Base-by-base conservation (phyloP, 2,113 vertebrate species). In the Promerops cafer region DNA sequence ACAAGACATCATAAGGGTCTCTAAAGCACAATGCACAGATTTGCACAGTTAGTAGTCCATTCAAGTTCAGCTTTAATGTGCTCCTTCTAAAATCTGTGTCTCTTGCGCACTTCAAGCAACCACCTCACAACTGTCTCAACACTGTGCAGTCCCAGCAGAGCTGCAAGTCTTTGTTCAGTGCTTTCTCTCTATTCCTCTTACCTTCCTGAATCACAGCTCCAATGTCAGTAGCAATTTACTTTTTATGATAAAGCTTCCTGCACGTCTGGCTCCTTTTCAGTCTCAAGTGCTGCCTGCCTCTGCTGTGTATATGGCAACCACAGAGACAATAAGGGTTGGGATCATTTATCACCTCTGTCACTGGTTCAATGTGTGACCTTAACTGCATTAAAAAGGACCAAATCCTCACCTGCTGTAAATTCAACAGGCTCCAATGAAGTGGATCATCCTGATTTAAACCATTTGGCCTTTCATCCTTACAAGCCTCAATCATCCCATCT, bases 291-390 rank as follows among this genome's bases (percentile, higher is more conserved):
- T 3, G 13, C 50, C 80, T 59, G 56, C 26, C 83, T 78, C 83
- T 87, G 37, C 57, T 68, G 37, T 15, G 24, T 64, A 49, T 61
- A 52, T 6, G 49, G 77, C 74, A 87, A 76, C 81, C 49, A 59
- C 45, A 49, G 44, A 3, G 44, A 78, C 81, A 94, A 28, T 39
- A 87, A 59, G 22, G 23, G 15, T 8, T 74, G 30, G 30, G 22
- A 37, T 91, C 95, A 82, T 92, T 94, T 91, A 93, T 71, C 82
- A 87, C 61, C 44, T 77, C 72, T 85, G 78, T 65, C 84, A 45
- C 57, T 13, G 1, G 40, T 59, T 61, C 61, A 85, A 52, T 3
- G 2, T 20, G 18, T 66, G 88, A 95, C 59, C 70, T 85, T 68
- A 92, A 89, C 33, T 10, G 50, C 78, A 87, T 90, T 89, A 94